These are phyloP conservation scores for Anseranas semipalmata DNA, from an alignment of 2,113 vertebrate species.

Conservation along the genomic window DNA sequence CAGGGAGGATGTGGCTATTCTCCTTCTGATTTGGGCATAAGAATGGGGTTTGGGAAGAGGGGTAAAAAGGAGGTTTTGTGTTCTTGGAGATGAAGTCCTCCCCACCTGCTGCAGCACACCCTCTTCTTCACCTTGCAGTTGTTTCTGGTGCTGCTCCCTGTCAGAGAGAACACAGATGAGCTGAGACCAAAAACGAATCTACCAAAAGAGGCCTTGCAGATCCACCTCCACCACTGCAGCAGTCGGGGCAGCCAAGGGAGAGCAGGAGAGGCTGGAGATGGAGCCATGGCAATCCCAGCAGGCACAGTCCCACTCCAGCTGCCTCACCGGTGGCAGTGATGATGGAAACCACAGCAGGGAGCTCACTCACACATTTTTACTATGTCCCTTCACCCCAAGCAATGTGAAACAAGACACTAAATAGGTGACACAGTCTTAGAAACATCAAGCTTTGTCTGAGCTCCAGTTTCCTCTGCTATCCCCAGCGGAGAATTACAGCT, in stretches of 20 bases:
- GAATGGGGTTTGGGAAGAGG: background rate
- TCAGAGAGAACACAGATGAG: background rate
- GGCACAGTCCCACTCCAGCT: background rate
- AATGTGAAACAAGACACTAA: background rate
- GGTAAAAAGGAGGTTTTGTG: background rate
- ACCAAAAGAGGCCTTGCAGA: background rate
- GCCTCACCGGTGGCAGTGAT: background rate
- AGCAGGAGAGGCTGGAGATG: background rate
- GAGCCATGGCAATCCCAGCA: background rate
- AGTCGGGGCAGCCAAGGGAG: background rate
- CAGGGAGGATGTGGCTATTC: background rate
- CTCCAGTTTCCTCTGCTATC: background rate
- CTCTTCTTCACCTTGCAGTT: background rate
- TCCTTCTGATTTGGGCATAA: background rate
- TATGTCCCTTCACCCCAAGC: background rate
- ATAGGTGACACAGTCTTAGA: background rate
- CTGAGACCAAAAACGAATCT: background rate
- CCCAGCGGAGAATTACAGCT: fast-evolving
- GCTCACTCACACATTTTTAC: background rate
- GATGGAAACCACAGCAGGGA: background rate
- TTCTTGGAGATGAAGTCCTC: background rate
- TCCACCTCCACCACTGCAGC: background rate
- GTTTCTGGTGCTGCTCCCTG: background rate
- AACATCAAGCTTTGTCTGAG: background rate
- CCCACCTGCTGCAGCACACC: background rate